These are phyloP conservation scores for Invenusta paracnida DNA, from an alignment of 2,888 invertebrate genomes.

Conservation along the genomic window DNA sequence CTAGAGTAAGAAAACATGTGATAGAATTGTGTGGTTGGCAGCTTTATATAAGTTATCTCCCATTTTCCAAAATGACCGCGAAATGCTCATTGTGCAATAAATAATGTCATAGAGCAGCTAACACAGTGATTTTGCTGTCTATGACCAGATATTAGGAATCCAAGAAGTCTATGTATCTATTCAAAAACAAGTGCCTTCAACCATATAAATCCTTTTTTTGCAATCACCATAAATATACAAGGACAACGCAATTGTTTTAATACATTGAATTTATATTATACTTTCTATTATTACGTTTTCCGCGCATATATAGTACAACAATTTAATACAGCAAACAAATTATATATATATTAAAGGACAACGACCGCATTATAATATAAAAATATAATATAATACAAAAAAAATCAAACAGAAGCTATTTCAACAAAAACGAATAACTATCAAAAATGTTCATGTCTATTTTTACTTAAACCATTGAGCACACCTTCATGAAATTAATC, in stretches of 20 bases:
- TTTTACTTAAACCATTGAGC: no score
- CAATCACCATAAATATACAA: no score
- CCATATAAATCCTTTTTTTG: no score
- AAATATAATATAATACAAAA: no score
- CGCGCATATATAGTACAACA: no score
- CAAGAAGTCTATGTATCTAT: background rate
- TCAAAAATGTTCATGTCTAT: no score
- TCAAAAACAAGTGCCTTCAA: background rate
- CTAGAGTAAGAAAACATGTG: background rate
- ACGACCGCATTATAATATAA: no score
- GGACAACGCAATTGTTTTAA: no score
- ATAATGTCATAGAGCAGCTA: background rate
- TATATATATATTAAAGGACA: background rate
- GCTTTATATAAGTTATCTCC: background rate
- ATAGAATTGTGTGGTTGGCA: background rate
- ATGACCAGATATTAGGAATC: background rate
- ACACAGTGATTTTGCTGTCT: background rate
- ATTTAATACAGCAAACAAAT: background rate
- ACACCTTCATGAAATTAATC: no score
- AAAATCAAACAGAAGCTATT: background rate
- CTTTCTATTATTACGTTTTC: no score
- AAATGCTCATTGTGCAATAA: background rate
- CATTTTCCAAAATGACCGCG: background rate
- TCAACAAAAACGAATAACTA: background rate
- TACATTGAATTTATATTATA: no score